Conservation (phyloP, 2,113 vertebrate species). For the Silurus asotus region DNA sequence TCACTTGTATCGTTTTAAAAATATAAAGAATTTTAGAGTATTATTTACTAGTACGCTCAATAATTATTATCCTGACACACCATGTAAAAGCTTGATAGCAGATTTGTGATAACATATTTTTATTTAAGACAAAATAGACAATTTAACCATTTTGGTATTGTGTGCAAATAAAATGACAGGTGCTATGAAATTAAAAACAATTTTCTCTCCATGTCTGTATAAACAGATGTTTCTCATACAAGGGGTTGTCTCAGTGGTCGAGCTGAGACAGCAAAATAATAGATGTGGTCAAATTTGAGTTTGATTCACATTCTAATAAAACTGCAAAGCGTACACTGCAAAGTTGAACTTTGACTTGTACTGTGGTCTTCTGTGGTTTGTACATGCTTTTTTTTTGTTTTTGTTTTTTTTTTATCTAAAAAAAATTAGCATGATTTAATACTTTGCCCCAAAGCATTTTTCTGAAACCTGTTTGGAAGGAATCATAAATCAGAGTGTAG, state of each 20-base stretch:
- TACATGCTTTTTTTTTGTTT: neutral
- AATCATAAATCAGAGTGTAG: slow-evolving; percentile 12
- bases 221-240: neutral
- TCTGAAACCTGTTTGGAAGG: neutral
- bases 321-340: neutral
- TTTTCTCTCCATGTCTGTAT: neutral
- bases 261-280: neutral
- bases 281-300: neutral
- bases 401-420: neutral
- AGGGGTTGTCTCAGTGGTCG: neutral
- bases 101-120: neutral
- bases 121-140: neutral
- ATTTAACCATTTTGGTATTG: neutral
- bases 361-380: neutral
- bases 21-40: neutral
- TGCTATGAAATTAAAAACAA: neutral
- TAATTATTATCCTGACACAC: neutral
- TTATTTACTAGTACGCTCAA: neutral
- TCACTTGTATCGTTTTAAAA: neutral
- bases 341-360: neutral
- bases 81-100: neutral
- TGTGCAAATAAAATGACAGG: neutral
- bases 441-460: neutral
- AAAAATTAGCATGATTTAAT: slow-evolving; percentile 11
- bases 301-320: neutral